Percentiles rank a stretch among this genome's conserved stretches.
These are phyloP conservation scores for Synchiropus splendidus DNA, from an alignment of 2,113 vertebrate species.

Conservation along the genomic window DNA sequence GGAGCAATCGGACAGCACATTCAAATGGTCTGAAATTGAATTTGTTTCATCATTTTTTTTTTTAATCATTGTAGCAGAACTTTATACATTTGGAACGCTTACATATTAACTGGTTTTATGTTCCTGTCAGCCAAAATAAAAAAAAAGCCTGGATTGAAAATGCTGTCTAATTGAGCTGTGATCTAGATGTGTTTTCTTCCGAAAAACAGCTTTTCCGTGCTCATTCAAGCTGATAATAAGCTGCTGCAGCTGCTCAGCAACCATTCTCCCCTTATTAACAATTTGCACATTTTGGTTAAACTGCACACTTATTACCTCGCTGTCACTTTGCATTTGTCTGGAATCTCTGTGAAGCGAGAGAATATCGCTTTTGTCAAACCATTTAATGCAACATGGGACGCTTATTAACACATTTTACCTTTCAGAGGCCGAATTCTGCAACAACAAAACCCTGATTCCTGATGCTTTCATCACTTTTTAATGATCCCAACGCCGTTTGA, in stretches of 20 bases:
- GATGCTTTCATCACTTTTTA: too few species aligned
- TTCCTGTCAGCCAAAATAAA: too few species aligned
- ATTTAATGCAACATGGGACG: conserved; percentile 11
- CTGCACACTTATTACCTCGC: conserved; percentile 32
- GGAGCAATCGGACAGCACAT: too few species aligned
- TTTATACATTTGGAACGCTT: too few species aligned
- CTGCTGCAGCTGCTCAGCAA: conserved; percentile 17
- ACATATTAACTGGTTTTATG: too few species aligned
- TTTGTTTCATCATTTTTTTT: too few species aligned
- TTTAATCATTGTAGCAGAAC: too few species aligned
- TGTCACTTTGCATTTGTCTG: conserved; percentile 26
- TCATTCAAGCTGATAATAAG: conserved; percentile 25
- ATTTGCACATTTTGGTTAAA: conserved; percentile 40
- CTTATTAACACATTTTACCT: conserved; percentile 13
- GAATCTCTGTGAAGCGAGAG: conserved; percentile 7
- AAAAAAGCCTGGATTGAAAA: conserved; percentile 12
- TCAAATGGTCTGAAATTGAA: too few species aligned
- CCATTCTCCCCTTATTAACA: conserved; percentile 36
- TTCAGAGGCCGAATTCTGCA: too few species aligned
- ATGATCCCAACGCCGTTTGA: too few species aligned
- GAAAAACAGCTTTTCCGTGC: conserved; percentile 11
- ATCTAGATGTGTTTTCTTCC: conserved; percentile 15
- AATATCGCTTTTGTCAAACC: conserved; percentile 7
- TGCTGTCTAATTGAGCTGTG: conserved; percentile 11
- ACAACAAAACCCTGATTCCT: neutral